Percentiles rank a stretch among this genome's conserved stretches.
These are phyloP conservation scores for Rousettus leschenaultii DNA, from an alignment of 2,113 vertebrate genomes.

Conservation along the genomic window DNA sequence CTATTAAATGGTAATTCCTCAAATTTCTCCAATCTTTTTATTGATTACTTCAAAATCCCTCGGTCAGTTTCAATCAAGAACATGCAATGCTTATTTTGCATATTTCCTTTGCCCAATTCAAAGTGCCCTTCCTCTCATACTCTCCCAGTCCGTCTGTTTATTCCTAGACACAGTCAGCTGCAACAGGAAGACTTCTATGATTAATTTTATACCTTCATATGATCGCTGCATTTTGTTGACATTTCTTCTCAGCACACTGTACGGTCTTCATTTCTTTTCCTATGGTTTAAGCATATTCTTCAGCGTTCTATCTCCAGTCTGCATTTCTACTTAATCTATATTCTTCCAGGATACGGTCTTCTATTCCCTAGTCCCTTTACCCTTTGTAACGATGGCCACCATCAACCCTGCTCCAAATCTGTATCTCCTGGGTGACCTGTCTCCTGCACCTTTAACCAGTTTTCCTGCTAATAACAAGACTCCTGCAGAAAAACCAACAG, in stretches of 20 bases:
- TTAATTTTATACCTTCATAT: not conserved
- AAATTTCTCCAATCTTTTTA: not conserved
- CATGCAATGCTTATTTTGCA: not conserved
- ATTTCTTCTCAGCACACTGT: not conserved
- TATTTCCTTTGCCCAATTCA: not conserved
- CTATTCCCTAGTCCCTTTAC: not conserved
- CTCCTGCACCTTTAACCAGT: not conserved
- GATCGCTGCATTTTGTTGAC: not conserved
- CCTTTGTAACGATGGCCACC: not conserved
- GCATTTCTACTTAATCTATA: not conserved
- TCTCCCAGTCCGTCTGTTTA: not conserved
- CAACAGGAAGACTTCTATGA: not conserved
- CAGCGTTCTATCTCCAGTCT: not conserved
- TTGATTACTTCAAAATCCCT: not conserved
- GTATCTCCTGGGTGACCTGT: not conserved
- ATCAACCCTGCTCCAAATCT: not conserved
- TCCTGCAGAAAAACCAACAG: not conserved
- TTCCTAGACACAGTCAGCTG: not conserved
- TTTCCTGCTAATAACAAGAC: not conserved
- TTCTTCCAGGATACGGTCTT: not conserved
- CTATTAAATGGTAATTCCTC: not conserved
- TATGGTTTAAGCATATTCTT: not conserved
- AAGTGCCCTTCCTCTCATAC: not conserved
- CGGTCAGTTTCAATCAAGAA: not conserved
- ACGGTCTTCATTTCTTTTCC: not conserved